Evolutionary conservation across 2,888 invertebrate species (phyloP).

Genomic region (Heliothis peltigera): DNA sequence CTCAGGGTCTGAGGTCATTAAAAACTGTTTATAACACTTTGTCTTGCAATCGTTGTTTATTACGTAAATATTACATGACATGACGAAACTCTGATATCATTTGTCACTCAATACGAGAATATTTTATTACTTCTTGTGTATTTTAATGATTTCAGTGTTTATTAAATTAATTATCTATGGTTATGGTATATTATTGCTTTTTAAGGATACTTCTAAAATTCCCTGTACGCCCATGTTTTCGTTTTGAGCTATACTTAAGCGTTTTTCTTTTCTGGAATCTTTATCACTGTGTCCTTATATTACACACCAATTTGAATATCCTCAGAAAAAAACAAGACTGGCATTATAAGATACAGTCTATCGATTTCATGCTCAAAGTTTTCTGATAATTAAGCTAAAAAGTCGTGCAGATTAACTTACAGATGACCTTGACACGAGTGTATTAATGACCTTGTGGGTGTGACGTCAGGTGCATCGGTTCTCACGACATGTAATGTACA

Average conservation of each 20-base stretch:
- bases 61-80: conserved; percentile 33
- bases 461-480: conserved; percentile 41
- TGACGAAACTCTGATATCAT: conserved; percentile 37
- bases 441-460: conserved; percentile 41
- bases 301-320: too few species aligned
- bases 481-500: conserved; percentile 18
- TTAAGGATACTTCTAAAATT: too few species aligned
- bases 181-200: too few species aligned
- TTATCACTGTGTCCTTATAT: too few species aligned
- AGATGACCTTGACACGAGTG: conserved; percentile 35
- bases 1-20: conserved; percentile 10
- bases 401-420: conserved; percentile 20
- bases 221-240: too few species aligned
- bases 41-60: conserved; percentile 23
- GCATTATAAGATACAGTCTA: too few species aligned
- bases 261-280: too few species aligned
- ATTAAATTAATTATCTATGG: too few species aligned
- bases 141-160: too few species aligned
- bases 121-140: not conserved
- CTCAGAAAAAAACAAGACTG: too few species aligned
- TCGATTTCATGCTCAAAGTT: not conserved
- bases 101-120: conserved; percentile 18
- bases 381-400: conserved; percentile 25
- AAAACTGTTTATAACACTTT: conserved; percentile 19
- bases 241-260: too few species aligned